Conservation (phyloP, 2,113 vertebrate species). For the Halichoerus grypus region DNA sequence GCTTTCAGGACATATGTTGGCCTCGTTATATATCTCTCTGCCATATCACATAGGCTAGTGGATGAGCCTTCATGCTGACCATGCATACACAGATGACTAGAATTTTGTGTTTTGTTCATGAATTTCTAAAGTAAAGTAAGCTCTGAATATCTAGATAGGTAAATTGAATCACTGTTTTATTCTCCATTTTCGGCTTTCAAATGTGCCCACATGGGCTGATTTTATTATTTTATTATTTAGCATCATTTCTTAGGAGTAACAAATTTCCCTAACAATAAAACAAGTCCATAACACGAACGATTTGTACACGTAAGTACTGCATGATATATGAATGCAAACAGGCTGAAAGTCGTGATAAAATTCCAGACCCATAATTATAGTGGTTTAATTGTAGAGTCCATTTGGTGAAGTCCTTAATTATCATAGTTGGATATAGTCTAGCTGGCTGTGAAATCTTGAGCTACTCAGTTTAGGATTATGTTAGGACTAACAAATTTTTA, state of each 20-base stretch:
- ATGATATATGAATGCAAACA: background rate
- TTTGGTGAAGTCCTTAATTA: background rate
- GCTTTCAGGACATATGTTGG: slow-evolving; percentile 24
- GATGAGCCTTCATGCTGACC: background rate
- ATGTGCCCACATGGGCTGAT: background rate
- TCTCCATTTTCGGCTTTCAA: background rate
- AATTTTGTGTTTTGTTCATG: background rate
- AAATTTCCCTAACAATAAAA: slow-evolving; percentile 18
- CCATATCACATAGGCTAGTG: background rate
- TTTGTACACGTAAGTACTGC: background rate
- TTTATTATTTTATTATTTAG: slow-evolving; percentile 1
- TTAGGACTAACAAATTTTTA: background rate
- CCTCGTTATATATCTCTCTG: background rate
- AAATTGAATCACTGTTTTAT: background rate
- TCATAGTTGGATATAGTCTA: background rate
- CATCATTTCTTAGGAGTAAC: slow-evolving; percentile 12
- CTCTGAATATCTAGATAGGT: background rate
- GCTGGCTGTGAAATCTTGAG: background rate
- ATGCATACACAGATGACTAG: background rate
- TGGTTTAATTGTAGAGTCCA: background rate
- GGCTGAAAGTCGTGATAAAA: background rate
- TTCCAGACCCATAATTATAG: background rate
- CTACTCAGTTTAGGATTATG: slow-evolving; percentile 9
- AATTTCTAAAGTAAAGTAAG: background rate
- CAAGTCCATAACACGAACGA: background rate